A percentile compares a stretch with the other conserved stretches of the same genome.
These are phyloP conservation scores for Ariopsis seemanni DNA, from an alignment of 2,113 vertebrate genomes.

Conservation along the genomic window DNA sequence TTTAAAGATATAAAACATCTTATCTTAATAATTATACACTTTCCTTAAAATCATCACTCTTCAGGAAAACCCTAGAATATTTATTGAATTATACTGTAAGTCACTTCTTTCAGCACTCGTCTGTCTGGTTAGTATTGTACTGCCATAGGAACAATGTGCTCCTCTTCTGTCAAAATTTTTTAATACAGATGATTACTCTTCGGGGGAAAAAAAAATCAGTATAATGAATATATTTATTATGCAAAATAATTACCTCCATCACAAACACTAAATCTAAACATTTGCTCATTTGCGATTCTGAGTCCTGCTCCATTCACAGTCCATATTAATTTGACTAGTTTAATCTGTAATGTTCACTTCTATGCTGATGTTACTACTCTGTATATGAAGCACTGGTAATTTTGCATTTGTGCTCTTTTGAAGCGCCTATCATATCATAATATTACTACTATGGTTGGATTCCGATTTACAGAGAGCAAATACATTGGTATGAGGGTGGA, in stretches of 20 bases:
- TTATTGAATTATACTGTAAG: not conserved
- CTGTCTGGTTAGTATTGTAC: not conserved
- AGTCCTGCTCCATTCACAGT: not conserved
- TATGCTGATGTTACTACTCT: not conserved
- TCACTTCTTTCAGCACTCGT: not conserved
- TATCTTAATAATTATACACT: not conserved
- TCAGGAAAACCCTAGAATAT: not conserved
- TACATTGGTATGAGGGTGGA: not conserved
- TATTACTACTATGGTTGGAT: not conserved
- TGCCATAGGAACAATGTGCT: not conserved
- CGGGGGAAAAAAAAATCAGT: not conserved
- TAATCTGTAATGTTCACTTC: not conserved
- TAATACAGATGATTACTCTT: not conserved
- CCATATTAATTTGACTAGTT: not conserved
- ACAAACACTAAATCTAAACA: not conserved
- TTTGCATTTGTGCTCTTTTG: not conserved
- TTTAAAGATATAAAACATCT: not conserved
- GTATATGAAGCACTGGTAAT: not conserved
- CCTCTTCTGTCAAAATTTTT: not conserved
- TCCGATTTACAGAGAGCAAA: not conserved
- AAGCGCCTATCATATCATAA: not conserved
- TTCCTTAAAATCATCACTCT: not conserved
- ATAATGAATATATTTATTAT: not conserved
- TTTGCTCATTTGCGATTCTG: not conserved
- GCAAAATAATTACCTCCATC: not conserved